These are phyloP conservation scores for Schizaphis graminum DNA, from an alignment of 2,888 invertebrate species.

Conservation along the genomic window DNA sequence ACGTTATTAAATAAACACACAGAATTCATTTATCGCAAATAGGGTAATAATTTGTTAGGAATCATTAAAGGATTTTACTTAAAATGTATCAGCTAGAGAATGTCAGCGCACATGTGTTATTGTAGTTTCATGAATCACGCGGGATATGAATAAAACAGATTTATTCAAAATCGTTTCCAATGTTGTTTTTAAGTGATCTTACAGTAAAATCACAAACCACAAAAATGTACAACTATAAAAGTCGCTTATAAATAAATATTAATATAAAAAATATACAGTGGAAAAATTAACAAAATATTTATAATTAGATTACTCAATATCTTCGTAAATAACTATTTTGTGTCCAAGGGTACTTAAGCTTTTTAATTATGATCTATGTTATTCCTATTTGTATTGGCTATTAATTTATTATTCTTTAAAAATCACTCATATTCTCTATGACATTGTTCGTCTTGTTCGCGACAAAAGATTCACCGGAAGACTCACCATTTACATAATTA, in stretches of 20 bases:
- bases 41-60: neutral
- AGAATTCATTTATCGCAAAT: neutral
- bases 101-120: too few species aligned
- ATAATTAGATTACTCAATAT: neutral
- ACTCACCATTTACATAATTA: too few species aligned
- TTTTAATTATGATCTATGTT: neutral
- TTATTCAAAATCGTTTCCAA: too few species aligned
- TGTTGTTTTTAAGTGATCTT: too few species aligned
- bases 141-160: too few species aligned
- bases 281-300: neutral
- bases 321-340: neutral
- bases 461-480: too few species aligned
- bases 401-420: too few species aligned
- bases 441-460: too few species aligned
- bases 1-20: neutral
- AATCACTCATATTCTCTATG: too few species aligned
- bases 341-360: neutral
- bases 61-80: neutral
- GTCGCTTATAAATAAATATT: too few species aligned
- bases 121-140: too few species aligned
- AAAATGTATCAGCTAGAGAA: neutral
- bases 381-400: neutral
- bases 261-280: neutral
- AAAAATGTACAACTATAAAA: neutral
- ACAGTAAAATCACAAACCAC: neutral